Evolutionary conservation across 2,888 invertebrate genomes (phyloP), one percentile per base, ranked within the genome.

Genomic region (Torymus texanus): DNA sequence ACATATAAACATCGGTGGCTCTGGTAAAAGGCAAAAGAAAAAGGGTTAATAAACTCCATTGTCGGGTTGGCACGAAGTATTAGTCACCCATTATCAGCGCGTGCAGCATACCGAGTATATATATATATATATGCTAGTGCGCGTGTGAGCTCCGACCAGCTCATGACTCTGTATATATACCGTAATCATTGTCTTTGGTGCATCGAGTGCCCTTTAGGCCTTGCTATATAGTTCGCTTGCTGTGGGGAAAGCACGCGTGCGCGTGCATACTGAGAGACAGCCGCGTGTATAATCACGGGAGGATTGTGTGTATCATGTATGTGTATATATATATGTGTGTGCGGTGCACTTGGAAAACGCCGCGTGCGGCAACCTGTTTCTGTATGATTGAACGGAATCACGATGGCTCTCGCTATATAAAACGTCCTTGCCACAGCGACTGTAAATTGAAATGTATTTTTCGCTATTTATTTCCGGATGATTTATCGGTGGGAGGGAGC

Each of bases 181-280:
- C 66, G 56, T 71, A 72, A 59, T 71, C 71, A 79, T 79, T 79
- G 79, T 79, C 79, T 74, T 66, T 70, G 62, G 56, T 8, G 41
- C 56, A 65, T 79, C 71, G 67, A 79, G 79, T 55, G 56, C 71
- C 71, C 71, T 79, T 79, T 72, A 56, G 66, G 50, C 56, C 51
- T 14, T 56, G 3, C 24, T 41, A 8, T 41, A 41, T 41, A 5
- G 41, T 8, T 41, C 41, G 8, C 8, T 41, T 8, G 41, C 41
- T 41, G 41, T 8, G 41, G 8, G 8, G 41, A 41, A 41, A 5
- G 41, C 41, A 8, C 5, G 41, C 41, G 41, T 8, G 41, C 10
- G 41, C 41, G 8, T 21, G 29, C 29, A 41, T 41, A 41, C 41
- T 41, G 41, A 41, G 41, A 41, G 41, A 41, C 41, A 41, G 41